Evolutionary conservation across 2,888 invertebrate species (phyloP).

Genomic region (Loripinus fragilis): DNA sequence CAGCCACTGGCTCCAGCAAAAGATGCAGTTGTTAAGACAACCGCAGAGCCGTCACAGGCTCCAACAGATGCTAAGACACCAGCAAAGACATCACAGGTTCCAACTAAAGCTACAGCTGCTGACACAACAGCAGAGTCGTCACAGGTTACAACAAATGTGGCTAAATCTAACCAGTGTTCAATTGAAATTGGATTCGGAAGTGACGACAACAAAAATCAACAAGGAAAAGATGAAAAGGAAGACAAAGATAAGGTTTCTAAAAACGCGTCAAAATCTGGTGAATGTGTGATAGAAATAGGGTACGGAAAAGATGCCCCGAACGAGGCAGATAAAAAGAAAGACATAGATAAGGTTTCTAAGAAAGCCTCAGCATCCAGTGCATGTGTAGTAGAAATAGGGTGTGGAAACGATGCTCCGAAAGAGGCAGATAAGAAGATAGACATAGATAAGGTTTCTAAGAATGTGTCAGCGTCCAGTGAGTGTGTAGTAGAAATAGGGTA

Average conservation of each 20-base stretch:
- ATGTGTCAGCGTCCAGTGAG: neutral
- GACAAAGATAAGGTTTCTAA: neutral
- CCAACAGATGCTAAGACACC: neutral
- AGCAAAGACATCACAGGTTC: too few species aligned
- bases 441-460: neutral
- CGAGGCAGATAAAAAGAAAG: neutral
- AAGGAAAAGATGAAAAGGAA: neutral
- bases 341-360: neutral
- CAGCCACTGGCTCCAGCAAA: too few species aligned
- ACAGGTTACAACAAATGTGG: too few species aligned
- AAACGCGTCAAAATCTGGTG: neutral
- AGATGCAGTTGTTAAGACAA: neutral
- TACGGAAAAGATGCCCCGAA: too few species aligned
- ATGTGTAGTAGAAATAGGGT: neutral
- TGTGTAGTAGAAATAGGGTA: neutral
- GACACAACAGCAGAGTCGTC: neutral
- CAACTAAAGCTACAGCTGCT: too few species aligned
- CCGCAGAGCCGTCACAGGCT: neutral
- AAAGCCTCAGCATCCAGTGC: neutral
- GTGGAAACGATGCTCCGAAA: too few species aligned
- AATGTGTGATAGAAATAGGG: neutral
- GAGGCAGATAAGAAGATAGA: neutral
- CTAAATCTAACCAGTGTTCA: too few species aligned
- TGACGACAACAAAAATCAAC: neutral
- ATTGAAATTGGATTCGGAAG: neutral